Percentiles rank a stretch among this genome's conserved stretches.
phyloP scores from a whole-genome alignment of 1,140 invertebrate genomes.

The roundworm (Caenorhabditis elegans) region WBcel235 BX284605.5:13052001-13052500 shows the following conservation, averaged over 20 bases:
- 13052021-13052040: constrained; percentile 4
- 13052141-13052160: constrained; percentile 5
- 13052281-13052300: too few species aligned
- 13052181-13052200: neutral
- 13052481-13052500: neutral
- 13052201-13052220: constrained; percentile 15
- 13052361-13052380: too few species aligned
- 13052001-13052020: constrained; percentile 15
- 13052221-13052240: neutral
- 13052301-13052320: too few species aligned
- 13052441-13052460: neutral
- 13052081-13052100: neutral
- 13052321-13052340: too few species aligned
- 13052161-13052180: neutral
- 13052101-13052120: constrained; percentile 9
- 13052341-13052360: too few species aligned
- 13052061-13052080: neutral
- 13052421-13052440: neutral
- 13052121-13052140: neutral
- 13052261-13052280: too few species aligned
- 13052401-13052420: neutral
- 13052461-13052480: neutral
- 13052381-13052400: neutral
- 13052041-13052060: neutral
- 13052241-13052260: too few species aligned